These are phyloP conservation scores for Leptatherina wallacei DNA, from an alignment of 2,797 vertebrate species.

Conservation along the genomic window DNA sequence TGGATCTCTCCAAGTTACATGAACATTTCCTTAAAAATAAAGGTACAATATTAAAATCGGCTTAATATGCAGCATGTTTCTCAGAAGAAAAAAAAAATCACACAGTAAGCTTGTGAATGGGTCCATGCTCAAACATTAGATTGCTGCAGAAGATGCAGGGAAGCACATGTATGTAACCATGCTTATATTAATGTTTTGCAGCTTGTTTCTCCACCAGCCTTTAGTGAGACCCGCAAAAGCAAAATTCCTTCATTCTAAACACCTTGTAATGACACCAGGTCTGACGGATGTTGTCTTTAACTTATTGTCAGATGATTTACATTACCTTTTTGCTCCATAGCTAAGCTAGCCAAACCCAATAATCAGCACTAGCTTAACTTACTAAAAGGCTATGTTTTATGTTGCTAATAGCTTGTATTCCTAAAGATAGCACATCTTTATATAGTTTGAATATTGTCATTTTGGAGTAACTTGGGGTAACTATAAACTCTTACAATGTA, in stretches of 20 bases:
- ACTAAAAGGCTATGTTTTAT: too few species aligned
- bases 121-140: neutral
- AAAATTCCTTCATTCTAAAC: too few species aligned
- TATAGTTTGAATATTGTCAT: too few species aligned
- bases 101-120: neutral
- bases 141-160: neutral
- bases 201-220: neutral
- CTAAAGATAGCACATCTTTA: too few species aligned
- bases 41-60: slow-evolving; percentile 26
- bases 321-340: too few species aligned
- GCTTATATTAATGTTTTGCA: neutral
- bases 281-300: too few species aligned
- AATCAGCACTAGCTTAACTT: neutral
- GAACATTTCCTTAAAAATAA: slow-evolving; percentile 86
- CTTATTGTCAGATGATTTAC: too few species aligned
- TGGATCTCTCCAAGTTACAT: slow-evolving; percentile 84
- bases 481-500: too few species aligned
- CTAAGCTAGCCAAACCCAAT: neutral
- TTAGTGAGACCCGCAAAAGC: neutral
- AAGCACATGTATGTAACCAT: neutral
- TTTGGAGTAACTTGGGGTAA: too few species aligned
- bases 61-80: slow-evolving; percentile 23
- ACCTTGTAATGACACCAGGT: neutral
- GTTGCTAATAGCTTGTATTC: too few species aligned
- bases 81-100: slow-evolving; percentile 39